Base-by-base conservation (phyloP, 2,888 invertebrate genomes). In the Volucella inflata region DNA sequence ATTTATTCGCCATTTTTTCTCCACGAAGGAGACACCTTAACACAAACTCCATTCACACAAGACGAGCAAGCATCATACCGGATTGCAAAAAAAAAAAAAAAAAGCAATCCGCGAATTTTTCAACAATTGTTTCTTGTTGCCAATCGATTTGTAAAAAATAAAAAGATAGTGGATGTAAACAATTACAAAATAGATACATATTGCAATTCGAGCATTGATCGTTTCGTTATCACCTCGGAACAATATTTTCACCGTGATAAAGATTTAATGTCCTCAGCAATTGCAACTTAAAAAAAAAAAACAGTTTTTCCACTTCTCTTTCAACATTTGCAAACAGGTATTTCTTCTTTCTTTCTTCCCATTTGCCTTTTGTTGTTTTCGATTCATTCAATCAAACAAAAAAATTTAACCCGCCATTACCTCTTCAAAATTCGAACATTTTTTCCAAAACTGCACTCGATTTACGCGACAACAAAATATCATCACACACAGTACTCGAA, bases 371-470 rank as follows among this genome's bases (percentile, higher is more conserved):
- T 55, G 55, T 76, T 60, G 60, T 68, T 77, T 77, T 77, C 60
- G 59, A 16, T 38, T 46, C 14, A 64, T 6, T 36, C 10, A 17
- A 42, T 38, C 36, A 40, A 38, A 16, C 42, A 51, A 51, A 53
- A 46, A 11, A 51, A 44, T 4, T 81, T 50, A 53, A 36, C 46
- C 74, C 70, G 75, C 75, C 79, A 78, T 83, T 78, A 83, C 78
- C 72, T 78, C 36, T 55, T 55, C 8, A 12, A 76, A 64, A 55
- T 75, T 55, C 40, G 53, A 78, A 67, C 42, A 76, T 64, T 72
- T 83, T 60, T 57, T 51, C 72, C 62, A 84, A 67, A 64, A 59
- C 67, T 68, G 77, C 77, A 77, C 21, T 50, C 11, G 62, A 59
- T 12, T n/a, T 40, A 30, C 55, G 62, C 74, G n/a, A 36, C 36